These are phyloP conservation scores for Drosophila sechellia DNA, from an alignment of 1,140 invertebrate genomes.

Conservation along the genomic window DNA sequence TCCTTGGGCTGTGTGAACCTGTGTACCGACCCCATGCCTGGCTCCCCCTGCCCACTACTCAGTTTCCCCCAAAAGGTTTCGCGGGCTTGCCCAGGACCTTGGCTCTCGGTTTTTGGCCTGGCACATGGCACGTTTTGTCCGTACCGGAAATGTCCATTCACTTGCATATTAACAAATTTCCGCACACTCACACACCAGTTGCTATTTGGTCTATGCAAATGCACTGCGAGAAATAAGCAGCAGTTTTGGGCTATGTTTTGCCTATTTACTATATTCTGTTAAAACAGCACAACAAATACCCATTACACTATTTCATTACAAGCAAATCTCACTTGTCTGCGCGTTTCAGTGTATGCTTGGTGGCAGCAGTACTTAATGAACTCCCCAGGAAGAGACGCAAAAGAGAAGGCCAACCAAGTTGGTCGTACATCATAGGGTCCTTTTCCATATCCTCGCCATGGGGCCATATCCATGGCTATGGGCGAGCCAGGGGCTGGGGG, in stretches of 20 bases:
- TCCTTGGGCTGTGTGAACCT: constrained; percentile 53
- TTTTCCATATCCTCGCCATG: constrained; percentile 62
- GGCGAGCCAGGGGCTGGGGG: neutral
- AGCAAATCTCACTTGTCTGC: too few relatives aligned
- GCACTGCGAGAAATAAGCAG: constrained; percentile 14
- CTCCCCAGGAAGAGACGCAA: constrained; percentile 38
- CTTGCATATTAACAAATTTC: constrained; percentile 83
- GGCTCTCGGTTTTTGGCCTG: constrained; percentile 33
- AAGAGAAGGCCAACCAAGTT: constrained; percentile 50
- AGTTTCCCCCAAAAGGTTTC: constrained; percentile 24
- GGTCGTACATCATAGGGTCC: constrained; percentile 69
- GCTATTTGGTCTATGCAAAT: constrained; percentile 32
- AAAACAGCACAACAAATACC: neutral
- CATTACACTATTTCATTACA: too few relatives aligned
- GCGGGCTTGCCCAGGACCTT: constrained; percentile 44
- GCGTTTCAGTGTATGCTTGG: constrained; percentile 35
- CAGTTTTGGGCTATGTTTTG: neutral
- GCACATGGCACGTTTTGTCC: constrained; percentile 73
- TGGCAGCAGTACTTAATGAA: constrained; percentile 73
- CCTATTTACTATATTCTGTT: too few relatives aligned
- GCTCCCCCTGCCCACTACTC: constrained; percentile 1
- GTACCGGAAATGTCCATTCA: constrained; percentile 83
- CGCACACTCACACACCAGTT: constrained; percentile 60
- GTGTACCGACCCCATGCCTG: neutral
- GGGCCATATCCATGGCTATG: too few relatives aligned